These are phyloP conservation scores for Nerophis ophidion DNA, from an alignment of 2,113 vertebrate species.

Conservation along the genomic window DNA sequence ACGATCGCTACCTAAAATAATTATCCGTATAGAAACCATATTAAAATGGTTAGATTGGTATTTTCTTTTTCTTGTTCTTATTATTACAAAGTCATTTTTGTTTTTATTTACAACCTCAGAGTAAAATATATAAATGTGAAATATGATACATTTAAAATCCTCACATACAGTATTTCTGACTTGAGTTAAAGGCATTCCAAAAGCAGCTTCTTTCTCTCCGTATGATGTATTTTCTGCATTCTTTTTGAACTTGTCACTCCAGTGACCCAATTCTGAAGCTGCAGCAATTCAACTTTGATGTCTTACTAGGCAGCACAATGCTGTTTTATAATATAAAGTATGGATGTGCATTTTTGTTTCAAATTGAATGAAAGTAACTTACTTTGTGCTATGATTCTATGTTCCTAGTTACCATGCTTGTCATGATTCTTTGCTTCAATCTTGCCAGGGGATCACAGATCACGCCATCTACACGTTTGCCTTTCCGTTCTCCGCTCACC, in stretches of 20 bases:
- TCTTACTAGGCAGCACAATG: neutral
- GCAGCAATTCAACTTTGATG: constrained; percentile 17
- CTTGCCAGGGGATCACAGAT: constrained; percentile 35
- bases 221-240: neutral
- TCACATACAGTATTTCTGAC: neutral
- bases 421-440: constrained; percentile 26
- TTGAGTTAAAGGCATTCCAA: neutral
- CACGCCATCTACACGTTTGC: constrained; percentile 21
- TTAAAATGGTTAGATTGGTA: too few relatives aligned
- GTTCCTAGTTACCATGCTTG: constrained; percentile 11
- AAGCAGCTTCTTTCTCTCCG: neutral
- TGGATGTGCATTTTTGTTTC: constrained; percentile 6
- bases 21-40: too few relatives aligned
- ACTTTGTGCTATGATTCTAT: neutral
- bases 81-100: too few relatives aligned
- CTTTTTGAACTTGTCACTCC: neutral
- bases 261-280: constrained; percentile 23
- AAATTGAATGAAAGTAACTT: neutral
- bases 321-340: neutral
- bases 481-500: constrained; percentile 12
- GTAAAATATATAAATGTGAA: neutral
- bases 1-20: too few relatives aligned
- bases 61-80: too few relatives aligned
- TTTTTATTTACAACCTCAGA: too few relatives aligned
- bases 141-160: neutral